A percentile compares a stretch with the other conserved stretches of the same genome.
Evolutionary conservation across 2,888 invertebrate genomes (phyloP).

Genomic region (Torymus aiolomorphi): DNA sequence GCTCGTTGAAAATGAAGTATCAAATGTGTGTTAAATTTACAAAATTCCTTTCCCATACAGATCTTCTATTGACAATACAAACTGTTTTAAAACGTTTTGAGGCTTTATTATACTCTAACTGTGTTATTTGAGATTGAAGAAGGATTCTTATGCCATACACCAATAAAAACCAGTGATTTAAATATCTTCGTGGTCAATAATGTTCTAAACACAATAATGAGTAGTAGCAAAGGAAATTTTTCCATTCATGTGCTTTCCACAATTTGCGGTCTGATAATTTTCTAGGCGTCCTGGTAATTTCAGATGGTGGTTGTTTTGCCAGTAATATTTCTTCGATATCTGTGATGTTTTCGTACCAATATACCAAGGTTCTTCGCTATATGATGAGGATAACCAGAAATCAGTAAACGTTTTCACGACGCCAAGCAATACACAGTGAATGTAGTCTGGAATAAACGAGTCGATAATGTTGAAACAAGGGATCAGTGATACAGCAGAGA

Average conservation of each 20-base stretch:
- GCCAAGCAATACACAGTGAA: conserved; percentile 9
- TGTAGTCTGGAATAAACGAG: conserved; percentile 4
- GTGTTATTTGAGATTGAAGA: conserved; percentile 5
- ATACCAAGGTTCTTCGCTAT: background rate
- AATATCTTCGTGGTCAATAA: background rate
- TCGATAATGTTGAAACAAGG: background rate
- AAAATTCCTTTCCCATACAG: conserved; percentile 14
- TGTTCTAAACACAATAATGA: conserved; percentile 25
- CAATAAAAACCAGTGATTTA: conserved; percentile 9
- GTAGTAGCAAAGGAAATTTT: conserved; percentile 39
- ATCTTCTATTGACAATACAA: conserved; percentile 6
- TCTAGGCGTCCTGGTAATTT: conserved; percentile 38
- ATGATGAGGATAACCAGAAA: background rate
- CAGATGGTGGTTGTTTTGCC: conserved; percentile 9
- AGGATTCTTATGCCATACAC: conserved; percentile 28
- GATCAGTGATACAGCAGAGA: background rate
- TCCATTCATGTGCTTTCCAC: conserved; percentile 45
- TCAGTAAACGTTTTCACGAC: background rate
- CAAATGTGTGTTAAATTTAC: conserved; percentile 33
- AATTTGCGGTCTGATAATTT: background rate
- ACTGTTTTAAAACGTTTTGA: background rate
- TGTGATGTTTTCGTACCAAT: background rate
- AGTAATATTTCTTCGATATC: conserved; percentile 12
- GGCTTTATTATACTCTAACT: background rate
- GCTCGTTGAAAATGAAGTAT: conserved; percentile 17